A percentile compares a stretch with the other conserved stretches of the same genome.
These are phyloP conservation scores for Laticauda laticaudata DNA, from an alignment of 2,113 vertebrate genomes.

Conservation along the genomic window DNA sequence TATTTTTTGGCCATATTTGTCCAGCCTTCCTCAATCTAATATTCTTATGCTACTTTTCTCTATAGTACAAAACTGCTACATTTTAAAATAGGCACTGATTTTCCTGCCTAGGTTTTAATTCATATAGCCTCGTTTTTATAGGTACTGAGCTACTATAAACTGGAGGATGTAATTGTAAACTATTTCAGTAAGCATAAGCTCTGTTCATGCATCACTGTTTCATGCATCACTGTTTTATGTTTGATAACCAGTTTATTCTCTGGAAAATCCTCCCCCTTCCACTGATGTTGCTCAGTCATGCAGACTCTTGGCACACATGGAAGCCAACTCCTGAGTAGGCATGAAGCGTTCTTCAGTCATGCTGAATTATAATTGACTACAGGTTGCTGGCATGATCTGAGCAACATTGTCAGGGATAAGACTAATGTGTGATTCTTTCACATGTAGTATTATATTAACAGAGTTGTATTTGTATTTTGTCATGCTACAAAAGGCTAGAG, in stretches of 20 bases:
- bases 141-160: not conserved
- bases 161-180: not conserved
- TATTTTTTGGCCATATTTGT: not conserved
- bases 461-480: not conserved
- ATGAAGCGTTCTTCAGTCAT: not conserved
- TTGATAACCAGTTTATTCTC: not conserved
- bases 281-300: not conserved
- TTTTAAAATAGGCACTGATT: not conserved
- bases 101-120: not conserved
- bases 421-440: not conserved
- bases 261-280: not conserved
- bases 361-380: not conserved
- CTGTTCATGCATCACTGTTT: not conserved
- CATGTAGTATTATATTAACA: not conserved
- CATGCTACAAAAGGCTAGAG: not conserved
- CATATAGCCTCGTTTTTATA: not conserved
- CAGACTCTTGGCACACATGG: not conserved
- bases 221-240: not conserved
- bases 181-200: not conserved
- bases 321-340: not conserved
- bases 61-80: not conserved
- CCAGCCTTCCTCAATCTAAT: not conserved
- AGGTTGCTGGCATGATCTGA: not conserved
- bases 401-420: not conserved
- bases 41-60: not conserved